phyloP scores from a whole-genome alignment of 2,888 invertebrate genomes.

The Dryomyza anilis region DNA sequence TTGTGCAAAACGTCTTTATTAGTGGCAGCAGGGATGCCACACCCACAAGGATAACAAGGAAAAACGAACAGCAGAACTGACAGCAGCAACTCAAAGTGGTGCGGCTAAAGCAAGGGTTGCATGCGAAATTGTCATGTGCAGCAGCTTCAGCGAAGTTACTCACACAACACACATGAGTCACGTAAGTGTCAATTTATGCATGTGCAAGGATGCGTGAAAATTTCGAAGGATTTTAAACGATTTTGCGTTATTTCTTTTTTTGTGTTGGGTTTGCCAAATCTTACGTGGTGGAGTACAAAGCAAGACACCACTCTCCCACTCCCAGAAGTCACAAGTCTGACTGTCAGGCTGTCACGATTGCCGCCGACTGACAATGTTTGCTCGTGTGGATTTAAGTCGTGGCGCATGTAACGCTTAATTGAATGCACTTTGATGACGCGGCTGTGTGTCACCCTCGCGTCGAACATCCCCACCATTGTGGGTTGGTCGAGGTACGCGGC shows the following conservation, averaged over 20 bases:
- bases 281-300: neutral
- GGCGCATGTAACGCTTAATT: slow-evolving; percentile 44
- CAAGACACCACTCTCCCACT: no score
- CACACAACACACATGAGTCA: neutral
- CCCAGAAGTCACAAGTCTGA: no score
- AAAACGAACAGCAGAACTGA: neutral
- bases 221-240: slow-evolving; percentile 13
- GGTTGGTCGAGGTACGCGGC: neutral
- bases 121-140: no score
- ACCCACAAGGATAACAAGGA: neutral
- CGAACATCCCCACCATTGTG: neutral
- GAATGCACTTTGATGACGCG: slow-evolving; percentile 38
- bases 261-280: neutral
- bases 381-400: slow-evolving; percentile 27
- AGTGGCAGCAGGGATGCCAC: neutral
- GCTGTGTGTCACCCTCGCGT: neutral
- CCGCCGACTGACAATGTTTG: neutral
- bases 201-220: slow-evolving; percentile 16
- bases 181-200: slow-evolving; percentile 21
- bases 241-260: slow-evolving; percentile 11
- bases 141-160: neutral
- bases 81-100: slow-evolving; percentile 7
- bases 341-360: neutral
- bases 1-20: slow-evolving; percentile 12
- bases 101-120: no score